Conservation (phyloP, 2,888 invertebrate species). For the Agrochola macilenta region DNA sequence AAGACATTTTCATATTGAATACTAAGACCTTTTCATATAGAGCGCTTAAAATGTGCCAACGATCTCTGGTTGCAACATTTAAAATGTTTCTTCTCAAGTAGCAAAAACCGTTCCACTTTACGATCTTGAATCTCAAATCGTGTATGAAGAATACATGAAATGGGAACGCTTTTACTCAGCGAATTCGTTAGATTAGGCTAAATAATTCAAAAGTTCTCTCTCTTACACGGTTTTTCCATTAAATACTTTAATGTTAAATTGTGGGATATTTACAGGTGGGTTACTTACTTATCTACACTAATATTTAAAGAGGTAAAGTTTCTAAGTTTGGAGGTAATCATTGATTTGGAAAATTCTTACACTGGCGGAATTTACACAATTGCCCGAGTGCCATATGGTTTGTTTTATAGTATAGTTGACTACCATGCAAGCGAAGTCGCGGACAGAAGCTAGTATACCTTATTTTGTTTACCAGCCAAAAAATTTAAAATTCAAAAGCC, state of each 20-base stretch:
- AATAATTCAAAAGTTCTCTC: constrained; percentile 33
- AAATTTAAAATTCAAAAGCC: too few species aligned
- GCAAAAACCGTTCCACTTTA: constrained; percentile 36
- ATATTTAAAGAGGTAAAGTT: too few species aligned
- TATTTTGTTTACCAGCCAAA: background rate
- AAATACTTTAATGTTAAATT: constrained; percentile 28
- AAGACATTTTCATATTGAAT: too few species aligned
- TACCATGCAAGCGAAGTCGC: too few species aligned
- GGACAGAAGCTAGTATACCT: too few species aligned
- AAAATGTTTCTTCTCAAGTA: constrained; percentile 33
- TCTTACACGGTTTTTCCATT: constrained; percentile 30
- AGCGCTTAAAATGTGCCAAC: constrained; percentile 12
- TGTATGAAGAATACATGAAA: constrained; percentile 44
- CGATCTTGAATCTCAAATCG: constrained; percentile 50
- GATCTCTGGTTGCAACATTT: constrained; percentile 11
- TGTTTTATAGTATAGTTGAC: too few species aligned
- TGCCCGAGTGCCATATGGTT: too few species aligned
- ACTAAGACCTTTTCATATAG: background rate
- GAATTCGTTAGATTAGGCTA: constrained; percentile 23
- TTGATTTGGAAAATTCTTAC: too few species aligned
- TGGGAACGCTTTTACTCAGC: constrained; percentile 34
- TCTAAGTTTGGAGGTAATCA: too few species aligned
- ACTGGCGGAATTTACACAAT: too few species aligned
- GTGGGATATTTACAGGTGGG: background rate
- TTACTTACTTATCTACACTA: too few species aligned